Conservation (phyloP, 2,888 invertebrate species). For the Cerastoderma edule region DNA sequence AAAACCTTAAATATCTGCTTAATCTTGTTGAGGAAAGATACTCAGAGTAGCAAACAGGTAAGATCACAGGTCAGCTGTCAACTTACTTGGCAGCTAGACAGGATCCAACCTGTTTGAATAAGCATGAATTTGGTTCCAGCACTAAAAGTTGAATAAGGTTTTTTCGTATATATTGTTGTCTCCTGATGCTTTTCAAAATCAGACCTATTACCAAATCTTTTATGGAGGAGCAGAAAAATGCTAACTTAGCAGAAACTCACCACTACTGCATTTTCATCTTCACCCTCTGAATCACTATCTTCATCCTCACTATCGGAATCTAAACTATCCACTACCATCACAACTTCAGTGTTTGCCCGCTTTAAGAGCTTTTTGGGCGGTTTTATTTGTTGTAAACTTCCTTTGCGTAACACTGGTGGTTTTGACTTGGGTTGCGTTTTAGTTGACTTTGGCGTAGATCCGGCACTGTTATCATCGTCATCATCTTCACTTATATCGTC, state of each 20-base stretch:
- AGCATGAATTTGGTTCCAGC: too few species aligned
- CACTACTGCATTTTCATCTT: slow-evolving; percentile 41
- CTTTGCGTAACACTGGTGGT: slow-evolving; percentile 43
- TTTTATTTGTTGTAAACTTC: slow-evolving; percentile 50
- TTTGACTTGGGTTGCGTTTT: slow-evolving; percentile 31
- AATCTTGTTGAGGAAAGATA: too few species aligned
- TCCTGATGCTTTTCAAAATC: too few species aligned
- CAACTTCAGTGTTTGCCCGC: slow-evolving; percentile 53
- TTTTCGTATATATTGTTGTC: too few species aligned
- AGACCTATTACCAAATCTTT: too few species aligned
- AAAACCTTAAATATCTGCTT: too few species aligned
- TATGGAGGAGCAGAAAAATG: too few species aligned
- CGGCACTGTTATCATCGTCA: slow-evolving; percentile 30
- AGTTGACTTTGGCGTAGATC: slow-evolving; percentile 37
- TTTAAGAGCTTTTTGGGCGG: slow-evolving; percentile 34
- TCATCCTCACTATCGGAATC: slow-evolving; percentile 50
- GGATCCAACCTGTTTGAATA: too few species aligned
- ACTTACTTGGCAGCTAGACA: too few species aligned
- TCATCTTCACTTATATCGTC: slow-evolving; percentile 61
- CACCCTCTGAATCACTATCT: slow-evolving; percentile 40
- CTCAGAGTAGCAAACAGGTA: too few species aligned
- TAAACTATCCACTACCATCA: slow-evolving; percentile 41
- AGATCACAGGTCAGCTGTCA: too few species aligned
- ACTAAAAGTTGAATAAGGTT: too few species aligned
- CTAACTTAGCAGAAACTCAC: slow-evolving; percentile 34